A percentile compares a stretch with the other conserved stretches of the same genome.
Conservation (phyloP, 2,888 invertebrate genomes). For the Drosophila rubida region DNA sequence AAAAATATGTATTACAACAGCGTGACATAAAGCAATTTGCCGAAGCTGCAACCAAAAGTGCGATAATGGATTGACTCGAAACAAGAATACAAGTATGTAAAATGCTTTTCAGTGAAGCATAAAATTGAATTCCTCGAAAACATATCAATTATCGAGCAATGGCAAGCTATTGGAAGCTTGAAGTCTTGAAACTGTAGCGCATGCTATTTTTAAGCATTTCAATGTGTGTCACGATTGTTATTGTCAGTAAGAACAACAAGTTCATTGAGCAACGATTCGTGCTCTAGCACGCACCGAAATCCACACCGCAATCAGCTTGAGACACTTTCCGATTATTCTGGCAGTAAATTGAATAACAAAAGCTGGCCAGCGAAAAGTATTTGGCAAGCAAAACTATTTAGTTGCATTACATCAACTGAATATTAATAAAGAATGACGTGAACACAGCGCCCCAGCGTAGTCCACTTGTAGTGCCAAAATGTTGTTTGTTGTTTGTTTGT, state of each 20-base stretch:
- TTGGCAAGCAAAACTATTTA: constrained; percentile 38
- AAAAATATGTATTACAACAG: constrained; percentile 3
- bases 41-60: not conserved
- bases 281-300: constrained; percentile 5
- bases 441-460: constrained; percentile 6
- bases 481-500: constrained; percentile 15
- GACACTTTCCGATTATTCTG: constrained; percentile 12
- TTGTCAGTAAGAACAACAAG: constrained; percentile 4
- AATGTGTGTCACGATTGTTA: constrained; percentile 16
- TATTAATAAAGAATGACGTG: constrained; percentile 77
- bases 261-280: constrained; percentile 7
- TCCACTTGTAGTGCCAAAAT: constrained; percentile 36
- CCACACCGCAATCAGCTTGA: constrained; percentile 7
- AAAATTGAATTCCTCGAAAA: not conserved
- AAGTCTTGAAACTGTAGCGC: not conserved
- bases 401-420: constrained; percentile 73
- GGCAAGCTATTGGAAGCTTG: too few relatives aligned
- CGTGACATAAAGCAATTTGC: constrained; percentile 7
- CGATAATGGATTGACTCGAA: not conserved
- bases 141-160: not conserved
- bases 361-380: constrained; percentile 26
- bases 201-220: not conserved
- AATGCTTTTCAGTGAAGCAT: not conserved
- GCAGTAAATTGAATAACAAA: constrained; percentile 14
- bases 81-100: not conserved